Evolutionary conservation across 2,113 vertebrate genomes (phyloP), one percentile per base, ranked within the genome.

Genomic region (Chionodraco myersi): DNA sequence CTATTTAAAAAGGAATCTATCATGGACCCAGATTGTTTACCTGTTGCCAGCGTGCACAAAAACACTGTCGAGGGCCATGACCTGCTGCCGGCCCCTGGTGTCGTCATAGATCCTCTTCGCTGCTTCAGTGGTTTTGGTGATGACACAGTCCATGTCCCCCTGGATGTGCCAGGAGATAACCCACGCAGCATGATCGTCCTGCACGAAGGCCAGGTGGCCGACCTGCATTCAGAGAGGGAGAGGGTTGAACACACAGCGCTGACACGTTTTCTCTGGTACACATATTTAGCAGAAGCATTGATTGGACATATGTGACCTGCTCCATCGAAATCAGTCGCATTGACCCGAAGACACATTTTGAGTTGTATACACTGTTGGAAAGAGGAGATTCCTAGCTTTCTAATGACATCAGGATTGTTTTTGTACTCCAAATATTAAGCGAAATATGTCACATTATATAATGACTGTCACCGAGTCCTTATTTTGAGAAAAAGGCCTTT

Each of bases 131-230:
- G 96, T 98, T 61, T 87, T 84, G 16, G 98, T 98, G 52, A 99
- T 92, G 13, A 99, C 95, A 70, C 98, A 99, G 82, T 99, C 96
- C 96, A 99, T 98, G 89, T 98, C 96, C 3, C 96, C 96, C 2
- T 94, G 92, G 77, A 99, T 84, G 56, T 97, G 96, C 98, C 98
- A 99, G 49, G 98, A 99, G 88, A 99, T 95, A 4, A 98, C 97
- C 83, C 94, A 90, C 2, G 98, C 97, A 0, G 92, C 96, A 64
- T 93, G 94, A 0, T 97, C 93, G 49, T 98, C 96, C 84, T 95
- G 90, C 5, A 99, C 94, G 26, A 93, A 87, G 0, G 97, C 98
- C 82, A 99, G 88, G 80, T 98, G 97, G 68, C 96, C 96, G 66
- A 99, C 96, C 98, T 99, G 91, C 7, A 89, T 41, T 72, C 53